Percentiles rank a stretch among this genome's conserved stretches.
phyloP scores from a whole-genome alignment of 2,888 invertebrate species.

The Drosophila robusta region DNA sequence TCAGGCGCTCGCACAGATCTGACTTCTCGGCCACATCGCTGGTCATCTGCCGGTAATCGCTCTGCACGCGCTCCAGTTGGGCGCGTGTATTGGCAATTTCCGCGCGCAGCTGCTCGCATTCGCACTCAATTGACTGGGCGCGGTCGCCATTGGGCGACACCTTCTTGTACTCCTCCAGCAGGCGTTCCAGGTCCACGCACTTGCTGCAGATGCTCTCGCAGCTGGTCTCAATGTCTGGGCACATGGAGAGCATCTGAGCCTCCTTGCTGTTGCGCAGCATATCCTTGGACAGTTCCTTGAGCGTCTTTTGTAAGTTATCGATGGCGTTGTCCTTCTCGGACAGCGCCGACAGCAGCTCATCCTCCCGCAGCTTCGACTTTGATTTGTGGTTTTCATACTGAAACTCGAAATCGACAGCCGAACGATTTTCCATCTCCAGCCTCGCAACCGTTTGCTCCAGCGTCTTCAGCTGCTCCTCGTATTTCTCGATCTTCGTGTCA shows the following conservation, averaged over 20 bases:
- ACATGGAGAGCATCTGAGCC: conserved; percentile 69
- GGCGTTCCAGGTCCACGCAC: conserved; percentile 69
- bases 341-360: conserved; percentile 86
- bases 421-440: conserved; percentile 80
- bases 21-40: conserved; percentile 59
- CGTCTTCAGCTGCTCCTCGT: conserved; percentile 83
- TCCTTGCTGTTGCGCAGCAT: conserved; percentile 73
- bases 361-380: conserved; percentile 86
- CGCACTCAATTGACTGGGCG: conserved; percentile 34
- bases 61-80: conserved; percentile 65
- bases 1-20: conserved; percentile 66
- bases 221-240: conserved; percentile 42
- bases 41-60: conserved; percentile 51
- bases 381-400: conserved; percentile 86
- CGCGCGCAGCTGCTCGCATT: conserved; percentile 65
- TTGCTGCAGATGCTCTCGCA: conserved; percentile 68
- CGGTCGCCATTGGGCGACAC: conserved; percentile 6
- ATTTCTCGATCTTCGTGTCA: conserved; percentile 85
- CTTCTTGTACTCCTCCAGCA: conserved; percentile 61
- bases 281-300: conserved; percentile 60
- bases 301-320: conserved; percentile 57
- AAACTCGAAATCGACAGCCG: conserved; percentile 84
- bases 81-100: conserved; percentile 61
- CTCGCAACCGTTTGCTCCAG: conserved; percentile 63
- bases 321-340: conserved; percentile 83